phyloP scores from a whole-genome alignment of 1,140 invertebrate species.

The Micrasema minimum region DNA sequence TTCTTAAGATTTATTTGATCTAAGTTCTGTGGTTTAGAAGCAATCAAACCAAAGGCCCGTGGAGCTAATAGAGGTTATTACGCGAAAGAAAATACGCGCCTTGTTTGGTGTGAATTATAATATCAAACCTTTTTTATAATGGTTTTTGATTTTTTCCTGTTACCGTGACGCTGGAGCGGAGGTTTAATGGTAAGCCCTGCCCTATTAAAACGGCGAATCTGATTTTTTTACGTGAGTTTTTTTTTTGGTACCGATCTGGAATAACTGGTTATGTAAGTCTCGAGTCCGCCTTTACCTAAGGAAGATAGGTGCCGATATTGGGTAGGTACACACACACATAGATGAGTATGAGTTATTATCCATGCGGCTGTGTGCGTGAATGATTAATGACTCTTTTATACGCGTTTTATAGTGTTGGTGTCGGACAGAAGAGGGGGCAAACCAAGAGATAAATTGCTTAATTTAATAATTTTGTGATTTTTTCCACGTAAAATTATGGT shows the following conservation, averaged over 20 bases:
- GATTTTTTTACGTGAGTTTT: slow-evolving; percentile 43
- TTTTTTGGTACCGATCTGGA: slow-evolving; percentile 43
- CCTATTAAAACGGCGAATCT: slow-evolving; percentile 48
- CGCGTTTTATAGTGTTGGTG: slow-evolving; percentile 4
- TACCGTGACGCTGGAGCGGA: slow-evolving; percentile 21
- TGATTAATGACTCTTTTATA: slow-evolving; percentile 31
- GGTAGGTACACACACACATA: slow-evolving; percentile 21
- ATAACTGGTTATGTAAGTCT: slow-evolving; percentile 51
- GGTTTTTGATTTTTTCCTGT: slow-evolving; percentile 44
- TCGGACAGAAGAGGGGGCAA: too few relatives aligned
- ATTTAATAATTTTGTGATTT: too few relatives aligned
- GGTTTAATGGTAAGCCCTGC: slow-evolving; percentile 35
- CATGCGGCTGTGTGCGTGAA: slow-evolving; percentile 17
- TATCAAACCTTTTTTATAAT: slow-evolving; percentile 38
- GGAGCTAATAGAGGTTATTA: slow-evolving; percentile 53
- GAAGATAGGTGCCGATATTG: slow-evolving; percentile 37
- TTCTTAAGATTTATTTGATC: slow-evolving; percentile 23
- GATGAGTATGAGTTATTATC: slow-evolving; percentile 20
- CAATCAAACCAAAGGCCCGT: slow-evolving; percentile 43
- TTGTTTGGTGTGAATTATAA: slow-evolving; percentile 34
- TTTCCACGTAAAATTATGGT: too few relatives aligned
- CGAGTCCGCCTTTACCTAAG: slow-evolving; percentile 48
- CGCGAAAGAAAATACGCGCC: slow-evolving; percentile 46
- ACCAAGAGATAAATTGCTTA: too few relatives aligned
- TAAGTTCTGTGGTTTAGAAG: slow-evolving; percentile 34